These are phyloP conservation scores for Rachycentron canadum DNA, from an alignment of 2,797 vertebrate genomes.

Conservation along the genomic window DNA sequence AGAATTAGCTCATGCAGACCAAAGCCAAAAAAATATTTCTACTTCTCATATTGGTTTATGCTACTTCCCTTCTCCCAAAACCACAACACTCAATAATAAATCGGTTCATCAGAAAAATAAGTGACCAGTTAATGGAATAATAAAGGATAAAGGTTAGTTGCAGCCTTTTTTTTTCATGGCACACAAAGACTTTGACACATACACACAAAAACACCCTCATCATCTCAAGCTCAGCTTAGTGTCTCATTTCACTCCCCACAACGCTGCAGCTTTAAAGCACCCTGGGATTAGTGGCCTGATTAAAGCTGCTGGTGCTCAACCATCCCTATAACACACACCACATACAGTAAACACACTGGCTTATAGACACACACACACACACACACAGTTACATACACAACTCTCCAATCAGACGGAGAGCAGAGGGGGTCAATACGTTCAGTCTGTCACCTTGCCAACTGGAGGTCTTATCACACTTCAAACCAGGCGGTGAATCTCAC, in stretches of 20 bases:
- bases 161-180: not conserved
- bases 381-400: slow-evolving; percentile 30
- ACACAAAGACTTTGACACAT: slow-evolving; percentile 15
- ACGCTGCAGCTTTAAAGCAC: slow-evolving; percentile 59
- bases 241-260: slow-evolving; percentile 65
- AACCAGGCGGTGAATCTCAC: slow-evolving; percentile 44
- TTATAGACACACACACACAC: slow-evolving; percentile 29
- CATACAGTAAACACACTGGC: slow-evolving; percentile 44
- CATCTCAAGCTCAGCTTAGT: slow-evolving; percentile 45
- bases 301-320: slow-evolving; percentile 65
- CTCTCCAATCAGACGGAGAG: slow-evolving; percentile 52
- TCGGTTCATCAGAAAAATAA: not conserved
- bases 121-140: not conserved
- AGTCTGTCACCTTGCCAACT: slow-evolving; percentile 74
- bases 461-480: slow-evolving; percentile 58
- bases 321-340: slow-evolving; percentile 46
- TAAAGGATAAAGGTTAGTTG: not conserved
- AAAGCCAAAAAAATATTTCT: not conserved
- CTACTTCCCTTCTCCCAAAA: too few relatives aligned
- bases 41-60: too few relatives aligned
- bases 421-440: slow-evolving; percentile 58
- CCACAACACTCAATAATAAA: not conserved
- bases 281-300: slow-evolving; percentile 71
- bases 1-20: not conserved
- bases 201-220: slow-evolving; percentile 13